phyloP scores from a whole-genome alignment of 1,140 invertebrate genomes.

The Drosophila guanche region DNA sequence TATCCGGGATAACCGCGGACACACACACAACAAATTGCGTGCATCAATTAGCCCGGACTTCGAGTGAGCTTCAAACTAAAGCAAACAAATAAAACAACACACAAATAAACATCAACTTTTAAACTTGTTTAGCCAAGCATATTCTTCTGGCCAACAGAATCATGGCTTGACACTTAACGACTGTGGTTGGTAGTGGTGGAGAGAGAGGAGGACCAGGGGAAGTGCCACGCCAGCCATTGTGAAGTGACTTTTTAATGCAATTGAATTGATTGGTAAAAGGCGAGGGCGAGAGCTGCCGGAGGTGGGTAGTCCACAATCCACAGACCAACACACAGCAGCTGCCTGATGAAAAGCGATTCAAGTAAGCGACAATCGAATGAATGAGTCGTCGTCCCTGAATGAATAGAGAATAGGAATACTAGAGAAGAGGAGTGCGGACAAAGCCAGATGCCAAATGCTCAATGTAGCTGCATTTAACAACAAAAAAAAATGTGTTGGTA shows the following conservation, averaged over 20 bases:
- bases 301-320: neutral
- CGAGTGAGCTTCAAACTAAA: slow-evolving; percentile 13
- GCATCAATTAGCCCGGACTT: slow-evolving; percentile 39
- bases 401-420: slow-evolving; percentile 1
- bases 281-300: too few species aligned
- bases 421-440: slow-evolving; percentile 35
- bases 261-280: slow-evolving; percentile 63
- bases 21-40: slow-evolving; percentile 44
- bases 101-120: slow-evolving; percentile 29
- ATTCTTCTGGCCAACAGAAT: slow-evolving; percentile 44
- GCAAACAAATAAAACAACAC: too few species aligned
- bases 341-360: slow-evolving; percentile 49
- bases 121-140: slow-evolving; percentile 20
- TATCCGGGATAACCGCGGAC: slow-evolving; percentile 46
- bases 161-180: slow-evolving; percentile 56
- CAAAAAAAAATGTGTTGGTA: slow-evolving; percentile 44
- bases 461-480: slow-evolving; percentile 66
- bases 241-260: slow-evolving; percentile 73
- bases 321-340: slow-evolving; percentile 6
- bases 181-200: slow-evolving; percentile 14
- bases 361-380: slow-evolving; percentile 47
- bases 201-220: slow-evolving; percentile 2
- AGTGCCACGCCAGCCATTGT: slow-evolving; percentile 26
- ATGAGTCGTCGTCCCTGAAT: slow-evolving; percentile 10
- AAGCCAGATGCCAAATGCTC: slow-evolving; percentile 28